Base-by-base conservation (phyloP, 2,797 vertebrate genomes). In the Sylvia borin region DNA sequence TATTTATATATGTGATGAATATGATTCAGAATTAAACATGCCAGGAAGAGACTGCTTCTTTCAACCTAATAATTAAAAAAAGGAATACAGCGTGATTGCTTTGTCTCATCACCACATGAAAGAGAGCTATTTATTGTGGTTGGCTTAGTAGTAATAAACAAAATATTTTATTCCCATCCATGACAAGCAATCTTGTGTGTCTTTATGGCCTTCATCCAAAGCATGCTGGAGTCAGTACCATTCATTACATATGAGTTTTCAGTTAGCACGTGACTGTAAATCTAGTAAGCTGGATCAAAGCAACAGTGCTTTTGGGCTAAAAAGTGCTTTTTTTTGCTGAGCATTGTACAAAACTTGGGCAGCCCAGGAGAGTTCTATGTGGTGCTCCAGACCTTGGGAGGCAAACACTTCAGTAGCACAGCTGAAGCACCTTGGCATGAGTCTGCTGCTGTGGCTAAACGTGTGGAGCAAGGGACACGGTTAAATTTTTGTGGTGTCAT, bases 91-190 rank as follows among this genome's bases (percentile, higher is more conserved):
- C 62, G 57, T 75, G 70, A 73, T 38, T 64, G 70, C 42, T 91
- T 94, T 94, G 81, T 90, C 88, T 67, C 71, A 50, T 93, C 75
- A 66, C 96, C 94, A 94, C 95, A 95, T 97, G 83, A 96, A 96
- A 96, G 94, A 70, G 68, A 78, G 20, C 34, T 94, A 48, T 94
- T 96, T 95, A 67, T 67, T 96, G 85, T 95, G 90, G 88, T 96
- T 95, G 89, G 60, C 72, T 91, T 75, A 92, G 48, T 68, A 94
- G 38, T 58, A 93, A 90, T 70, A 95, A 95, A 94, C 87, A 94
- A 86, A 93, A 86, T 94, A 92, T 55, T 85, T 88, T 68, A 83
- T 88, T 95, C 76, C 87, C 17, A 21, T 83, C 78, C 38, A 31
- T 53, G 53, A 76, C 64, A 77, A 93, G 83, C 55, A 50, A 42